A percentile compares a stretch with the other conserved stretches of the same genome.
phyloP scores from a whole-genome alignment of 2,797 vertebrate genomes.

The Rhinatrema bivittatum region DNA sequence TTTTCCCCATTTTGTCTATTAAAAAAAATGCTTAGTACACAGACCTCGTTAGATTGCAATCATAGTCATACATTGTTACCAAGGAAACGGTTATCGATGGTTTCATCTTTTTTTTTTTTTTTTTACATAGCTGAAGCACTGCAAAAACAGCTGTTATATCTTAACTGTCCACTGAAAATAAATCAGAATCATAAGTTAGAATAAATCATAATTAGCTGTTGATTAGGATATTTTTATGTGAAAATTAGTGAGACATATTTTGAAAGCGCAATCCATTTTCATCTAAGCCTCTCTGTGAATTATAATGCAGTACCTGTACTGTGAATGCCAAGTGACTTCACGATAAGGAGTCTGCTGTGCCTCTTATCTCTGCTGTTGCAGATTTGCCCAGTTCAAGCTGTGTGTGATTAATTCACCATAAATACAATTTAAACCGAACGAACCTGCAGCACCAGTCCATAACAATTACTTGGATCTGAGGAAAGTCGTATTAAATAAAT shows the following conservation, averaged over 20 bases:
- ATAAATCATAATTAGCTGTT: fast-evolving
- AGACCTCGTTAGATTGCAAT: too few species aligned
- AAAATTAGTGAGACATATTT: too few species aligned
- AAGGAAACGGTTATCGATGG: background rate
- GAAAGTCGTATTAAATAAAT: background rate
- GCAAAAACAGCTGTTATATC: background rate
- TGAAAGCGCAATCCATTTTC: too few species aligned
- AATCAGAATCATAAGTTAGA: background rate
- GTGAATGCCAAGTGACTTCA: background rate
- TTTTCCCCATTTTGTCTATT: too few species aligned
- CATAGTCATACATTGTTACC: background rate
- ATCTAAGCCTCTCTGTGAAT: background rate
- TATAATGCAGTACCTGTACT: too few species aligned
- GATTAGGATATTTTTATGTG: fast-evolving
- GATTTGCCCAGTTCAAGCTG: background rate
- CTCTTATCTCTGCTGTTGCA: background rate
- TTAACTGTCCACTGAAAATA: background rate
- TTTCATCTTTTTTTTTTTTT: background rate
- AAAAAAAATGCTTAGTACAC: too few species aligned
- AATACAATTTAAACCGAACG: background rate
- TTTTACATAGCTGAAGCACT: background rate
- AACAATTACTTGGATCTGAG: background rate
- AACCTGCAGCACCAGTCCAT: background rate
- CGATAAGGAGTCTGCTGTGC: background rate
- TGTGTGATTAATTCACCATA: fast-evolving